Percentiles rank a stretch among this genome's conserved stretches.
Evolutionary conservation across 2,888 invertebrate species (phyloP).

Genomic region (Chymomyza amoena): DNA sequence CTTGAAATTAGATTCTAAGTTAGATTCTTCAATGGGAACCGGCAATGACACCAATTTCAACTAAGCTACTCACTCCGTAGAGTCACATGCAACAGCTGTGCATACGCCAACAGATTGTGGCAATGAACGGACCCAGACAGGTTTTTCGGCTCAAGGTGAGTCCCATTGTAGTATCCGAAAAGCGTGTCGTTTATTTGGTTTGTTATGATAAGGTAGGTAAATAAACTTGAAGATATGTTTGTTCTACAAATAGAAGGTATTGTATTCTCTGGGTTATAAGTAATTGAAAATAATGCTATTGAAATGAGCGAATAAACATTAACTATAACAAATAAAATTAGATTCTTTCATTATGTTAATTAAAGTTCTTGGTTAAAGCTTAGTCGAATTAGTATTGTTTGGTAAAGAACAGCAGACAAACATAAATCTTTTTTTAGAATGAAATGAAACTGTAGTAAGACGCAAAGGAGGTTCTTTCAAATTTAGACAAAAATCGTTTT

Average conservation of each 20-base stretch:
- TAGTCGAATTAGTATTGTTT: no score
- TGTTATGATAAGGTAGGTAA: not conserved
- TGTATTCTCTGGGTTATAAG: not conserved
- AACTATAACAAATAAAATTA: no score
- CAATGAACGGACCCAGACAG: not conserved
- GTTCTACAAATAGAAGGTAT: not conserved
- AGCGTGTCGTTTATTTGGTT: not conserved
- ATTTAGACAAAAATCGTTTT: no score
- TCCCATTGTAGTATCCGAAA: not conserved
- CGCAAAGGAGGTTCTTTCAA: no score
- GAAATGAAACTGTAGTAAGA: no score
- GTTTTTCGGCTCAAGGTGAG: not conserved
- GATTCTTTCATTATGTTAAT: no score
- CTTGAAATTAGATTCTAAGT: conserved; percentile 42
- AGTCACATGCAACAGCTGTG: conserved; percentile 38
- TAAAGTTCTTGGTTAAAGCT: no score
- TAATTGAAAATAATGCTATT: no score
- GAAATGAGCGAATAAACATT: no score
- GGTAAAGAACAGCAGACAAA: no score
- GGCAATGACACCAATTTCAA: conserved; percentile 49
- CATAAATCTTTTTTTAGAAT: no score
- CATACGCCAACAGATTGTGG: conserved; percentile 21
- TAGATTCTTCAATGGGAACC: not conserved
- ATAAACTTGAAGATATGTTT: not conserved
- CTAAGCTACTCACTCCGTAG: not conserved